These are phyloP conservation scores for Nesidiocoris tenuis DNA, from an alignment of 2,888 invertebrate species.

Conservation along the genomic window DNA sequence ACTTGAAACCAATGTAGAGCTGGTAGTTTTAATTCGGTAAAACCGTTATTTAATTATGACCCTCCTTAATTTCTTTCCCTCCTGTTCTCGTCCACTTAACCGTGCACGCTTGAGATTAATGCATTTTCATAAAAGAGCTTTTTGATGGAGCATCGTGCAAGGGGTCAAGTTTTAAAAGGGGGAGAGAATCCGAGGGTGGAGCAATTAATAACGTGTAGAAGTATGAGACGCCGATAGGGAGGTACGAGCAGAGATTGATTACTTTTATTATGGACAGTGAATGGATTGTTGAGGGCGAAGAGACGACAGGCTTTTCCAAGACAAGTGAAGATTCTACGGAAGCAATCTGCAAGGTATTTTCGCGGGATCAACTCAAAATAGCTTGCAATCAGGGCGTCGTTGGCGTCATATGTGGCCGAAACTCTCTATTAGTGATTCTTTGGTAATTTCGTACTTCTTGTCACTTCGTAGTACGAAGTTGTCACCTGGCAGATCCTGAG, in stretches of 20 bases:
- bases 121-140: conserved; percentile 21
- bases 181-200: conserved; percentile 1
- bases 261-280: conserved; percentile 2
- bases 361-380: no score
- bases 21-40: conserved; percentile 16
- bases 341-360: no score
- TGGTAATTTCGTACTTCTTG: no score
- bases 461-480: no score
- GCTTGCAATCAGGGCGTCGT: no score
- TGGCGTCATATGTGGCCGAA: no score
- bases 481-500: no score
- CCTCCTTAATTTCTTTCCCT: background rate
- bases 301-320: background rate
- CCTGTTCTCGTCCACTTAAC: background rate
- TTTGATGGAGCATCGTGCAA: conserved; percentile 14
- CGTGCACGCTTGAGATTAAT: conserved; percentile 9
- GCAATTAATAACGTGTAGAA: conserved; percentile 19
- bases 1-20: background rate
- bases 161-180: conserved; percentile 19
- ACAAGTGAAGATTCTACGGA: no score
- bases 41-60: conserved; percentile 35
- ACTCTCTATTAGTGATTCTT: no score
- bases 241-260: conserved; percentile 2
- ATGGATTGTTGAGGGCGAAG: background rate
- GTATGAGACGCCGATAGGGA: background rate